phyloP scores from a whole-genome alignment of 2,797 vertebrate genomes.

The Schizothorax lantsangensis region DNA sequence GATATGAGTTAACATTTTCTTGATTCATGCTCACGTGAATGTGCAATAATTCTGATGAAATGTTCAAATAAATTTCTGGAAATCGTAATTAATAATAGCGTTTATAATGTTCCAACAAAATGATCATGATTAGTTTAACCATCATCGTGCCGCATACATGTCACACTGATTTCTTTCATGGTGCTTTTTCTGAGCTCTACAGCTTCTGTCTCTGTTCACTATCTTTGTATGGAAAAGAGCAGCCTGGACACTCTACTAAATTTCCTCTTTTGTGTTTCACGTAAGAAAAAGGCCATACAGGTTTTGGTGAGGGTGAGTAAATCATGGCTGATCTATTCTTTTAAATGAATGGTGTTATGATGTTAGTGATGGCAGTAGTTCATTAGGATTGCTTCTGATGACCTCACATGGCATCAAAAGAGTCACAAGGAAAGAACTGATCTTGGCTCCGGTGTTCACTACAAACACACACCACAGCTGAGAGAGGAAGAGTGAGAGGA shows the following conservation, averaged over 20 bases:
- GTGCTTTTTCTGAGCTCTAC: not conserved
- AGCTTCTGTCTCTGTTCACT: not conserved
- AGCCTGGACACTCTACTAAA: not conserved
- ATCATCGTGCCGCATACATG: not conserved
- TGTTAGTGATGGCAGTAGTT: constrained; percentile 58
- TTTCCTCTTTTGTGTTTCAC: not conserved
- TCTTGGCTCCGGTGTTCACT: not conserved
- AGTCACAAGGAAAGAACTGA: not conserved
- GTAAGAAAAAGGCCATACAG: not conserved
- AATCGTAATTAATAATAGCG: not conserved
- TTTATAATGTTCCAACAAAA: not conserved
- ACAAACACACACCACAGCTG: not conserved
- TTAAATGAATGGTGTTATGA: constrained; percentile 17
- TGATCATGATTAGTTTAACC: not conserved
- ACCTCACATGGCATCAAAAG: not conserved
- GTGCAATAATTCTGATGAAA: not conserved
- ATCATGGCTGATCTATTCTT: constrained; percentile 12
- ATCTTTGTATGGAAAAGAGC: constrained; percentile 8
- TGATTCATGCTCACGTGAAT: not conserved
- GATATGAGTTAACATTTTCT: not conserved
- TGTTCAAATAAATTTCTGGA: not conserved
- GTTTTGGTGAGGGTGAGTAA: not conserved
- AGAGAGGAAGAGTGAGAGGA: not conserved
- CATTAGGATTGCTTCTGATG: constrained; percentile 20
- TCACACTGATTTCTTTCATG: not conserved